Percentiles rank a stretch among this genome's conserved stretches.
Conservation (phyloP, 2,113 vertebrate species). For the Cepphus grylle region DNA sequence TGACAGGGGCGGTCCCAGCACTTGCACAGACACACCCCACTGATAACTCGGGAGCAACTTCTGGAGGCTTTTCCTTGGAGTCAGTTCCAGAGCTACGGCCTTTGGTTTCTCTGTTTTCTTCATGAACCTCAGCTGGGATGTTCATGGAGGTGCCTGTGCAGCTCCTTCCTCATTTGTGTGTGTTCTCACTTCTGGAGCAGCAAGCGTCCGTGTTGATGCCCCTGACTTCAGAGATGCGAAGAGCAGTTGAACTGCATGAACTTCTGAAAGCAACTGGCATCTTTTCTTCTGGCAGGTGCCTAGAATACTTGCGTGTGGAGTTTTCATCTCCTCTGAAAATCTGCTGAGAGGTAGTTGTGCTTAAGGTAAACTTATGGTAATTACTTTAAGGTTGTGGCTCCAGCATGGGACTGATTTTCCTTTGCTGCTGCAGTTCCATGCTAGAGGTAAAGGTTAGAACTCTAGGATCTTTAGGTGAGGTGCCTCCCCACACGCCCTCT, state of each 20-base stretch:
- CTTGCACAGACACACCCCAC: accelerated
- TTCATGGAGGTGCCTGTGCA: no score
- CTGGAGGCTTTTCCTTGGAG: neutral
- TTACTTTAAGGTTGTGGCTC: neutral
- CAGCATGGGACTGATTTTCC: neutral
- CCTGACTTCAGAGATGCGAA: neutral
- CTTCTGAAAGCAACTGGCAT: neutral
- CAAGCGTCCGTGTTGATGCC: accelerated
- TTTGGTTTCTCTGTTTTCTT: neutral
- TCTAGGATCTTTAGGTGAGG: neutral
- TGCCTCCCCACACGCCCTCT: no score
- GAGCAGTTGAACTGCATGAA: neutral
- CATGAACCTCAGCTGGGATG: neutral
- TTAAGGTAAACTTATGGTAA: neutral
- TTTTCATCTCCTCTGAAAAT: neutral
- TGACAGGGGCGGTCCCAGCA: accelerated
- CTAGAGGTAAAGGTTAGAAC: neutral
- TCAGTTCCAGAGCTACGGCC: neutral
- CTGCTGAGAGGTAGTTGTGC: neutral
- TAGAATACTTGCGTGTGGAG: neutral
- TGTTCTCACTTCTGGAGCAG: neutral
- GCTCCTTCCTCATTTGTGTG: neutral
- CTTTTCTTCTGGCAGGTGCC: neutral
- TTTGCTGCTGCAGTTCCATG: neutral
- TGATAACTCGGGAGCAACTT: neutral